Percentiles rank a stretch among this genome's conserved stretches.
phyloP scores from a whole-genome alignment of 2,888 invertebrate species.

The Buathra laborator region DNA sequence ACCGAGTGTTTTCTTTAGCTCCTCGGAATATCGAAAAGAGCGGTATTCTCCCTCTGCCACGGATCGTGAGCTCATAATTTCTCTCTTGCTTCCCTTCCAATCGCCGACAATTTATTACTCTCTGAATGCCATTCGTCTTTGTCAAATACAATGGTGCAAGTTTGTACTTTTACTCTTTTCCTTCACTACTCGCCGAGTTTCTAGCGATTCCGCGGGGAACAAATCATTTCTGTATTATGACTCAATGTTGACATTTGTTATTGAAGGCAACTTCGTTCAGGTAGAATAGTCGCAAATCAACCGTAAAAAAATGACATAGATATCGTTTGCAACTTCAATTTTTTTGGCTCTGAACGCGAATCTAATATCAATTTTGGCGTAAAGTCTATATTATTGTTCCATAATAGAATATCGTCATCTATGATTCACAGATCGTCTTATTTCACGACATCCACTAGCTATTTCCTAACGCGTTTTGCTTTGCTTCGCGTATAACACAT shows the following conservation, averaged over 20 bases:
- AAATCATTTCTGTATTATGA: conserved; percentile 57
- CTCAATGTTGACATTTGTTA: conserved; percentile 24
- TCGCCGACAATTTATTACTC: conserved; percentile 69
- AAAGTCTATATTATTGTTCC: neutral
- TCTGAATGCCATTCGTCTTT: conserved; percentile 68
- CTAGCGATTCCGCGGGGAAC: conserved; percentile 50
- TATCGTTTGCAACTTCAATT: conserved; percentile 3
- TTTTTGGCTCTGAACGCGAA: neutral
- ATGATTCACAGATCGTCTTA: conserved; percentile 33
- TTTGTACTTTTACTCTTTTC: conserved; percentile 4
- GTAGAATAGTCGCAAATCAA: neutral
- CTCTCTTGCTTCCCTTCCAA: conserved; percentile 42
- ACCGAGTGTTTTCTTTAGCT: conserved; percentile 68
- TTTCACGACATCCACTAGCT: conserved; percentile 40
- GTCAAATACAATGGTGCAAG: conserved; percentile 60
- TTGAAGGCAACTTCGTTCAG: conserved; percentile 29
- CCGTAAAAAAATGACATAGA: conserved; percentile 7
- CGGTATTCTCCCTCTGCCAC: conserved; percentile 19
- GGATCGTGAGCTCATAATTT: conserved; percentile 29
- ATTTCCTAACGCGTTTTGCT: conserved; percentile 55
- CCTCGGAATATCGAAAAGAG: conserved; percentile 61
- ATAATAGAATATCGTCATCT: conserved; percentile 29
- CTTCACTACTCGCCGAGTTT: neutral
- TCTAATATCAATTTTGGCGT: neutral
- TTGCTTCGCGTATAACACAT: conserved; percentile 39